Conservation (phyloP, 2,888 invertebrate genomes). For the Acronicta aceris region DNA sequence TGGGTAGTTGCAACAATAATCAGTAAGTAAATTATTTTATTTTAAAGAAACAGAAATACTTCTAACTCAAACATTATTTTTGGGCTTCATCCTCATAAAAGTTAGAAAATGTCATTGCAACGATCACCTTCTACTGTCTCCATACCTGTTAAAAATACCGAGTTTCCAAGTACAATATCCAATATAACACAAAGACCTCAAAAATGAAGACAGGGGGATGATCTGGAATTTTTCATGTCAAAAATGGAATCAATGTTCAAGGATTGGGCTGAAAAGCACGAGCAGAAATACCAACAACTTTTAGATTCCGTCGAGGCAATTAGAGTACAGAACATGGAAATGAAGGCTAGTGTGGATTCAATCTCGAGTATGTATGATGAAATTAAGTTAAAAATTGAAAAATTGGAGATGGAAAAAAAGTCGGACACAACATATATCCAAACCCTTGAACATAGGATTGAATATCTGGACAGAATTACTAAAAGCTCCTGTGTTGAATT, state of each 20-base stretch:
- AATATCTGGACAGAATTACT: background rate
- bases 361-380: conserved; percentile 4
- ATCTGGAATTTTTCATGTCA: conserved; percentile 3
- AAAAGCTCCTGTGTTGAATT: background rate
- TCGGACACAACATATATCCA: background rate
- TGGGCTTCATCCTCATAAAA: no score
- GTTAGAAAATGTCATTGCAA: no score
- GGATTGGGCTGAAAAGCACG: conserved; percentile 1
- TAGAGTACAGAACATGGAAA: background rate
- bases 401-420: conserved; percentile 4
- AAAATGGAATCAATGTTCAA: conserved; percentile 6
- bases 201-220: conserved; percentile 6
- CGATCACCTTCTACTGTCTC: no score
- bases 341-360: background rate
- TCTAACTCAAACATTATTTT: no score
- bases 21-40: no score
- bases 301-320: background rate
- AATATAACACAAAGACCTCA: conserved; percentile 6
- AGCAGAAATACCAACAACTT: background rate
- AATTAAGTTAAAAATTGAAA: conserved; percentile 6
- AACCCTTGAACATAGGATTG: background rate
- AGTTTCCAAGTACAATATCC: background rate
- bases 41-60: no score
- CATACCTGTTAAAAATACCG: no score
- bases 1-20: no score